Evolutionary conservation across 2,113 vertebrate genomes (phyloP).

Genomic region (Boulengeromyrus knoepffleri): DNA sequence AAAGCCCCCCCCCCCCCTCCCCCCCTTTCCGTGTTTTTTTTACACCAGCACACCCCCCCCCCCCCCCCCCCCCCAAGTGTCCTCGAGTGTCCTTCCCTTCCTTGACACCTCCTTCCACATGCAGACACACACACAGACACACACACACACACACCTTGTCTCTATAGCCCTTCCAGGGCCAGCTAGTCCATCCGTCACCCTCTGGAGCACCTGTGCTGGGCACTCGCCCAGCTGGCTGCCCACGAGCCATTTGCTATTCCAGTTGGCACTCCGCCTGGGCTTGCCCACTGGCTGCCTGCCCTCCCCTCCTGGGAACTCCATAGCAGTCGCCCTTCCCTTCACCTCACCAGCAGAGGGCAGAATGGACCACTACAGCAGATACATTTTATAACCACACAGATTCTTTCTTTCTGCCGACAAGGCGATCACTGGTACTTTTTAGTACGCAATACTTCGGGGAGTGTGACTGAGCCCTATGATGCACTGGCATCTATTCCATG

Average conservation of each 20-base stretch:
- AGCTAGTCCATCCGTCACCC: background rate
- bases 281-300: constrained; percentile 54
- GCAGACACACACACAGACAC: background rate
- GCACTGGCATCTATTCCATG: background rate
- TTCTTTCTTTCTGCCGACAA: background rate
- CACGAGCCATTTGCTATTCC: constrained; percentile 55
- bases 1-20: too few species aligned
- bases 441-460: background rate
- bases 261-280: constrained; percentile 49
- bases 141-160: background rate
- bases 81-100: background rate
- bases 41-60: too few species aligned
- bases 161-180: background rate
- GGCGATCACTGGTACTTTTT: background rate
- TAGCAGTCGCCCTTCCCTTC: background rate
- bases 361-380: background rate
- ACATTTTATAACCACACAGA: background rate
- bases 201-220: background rate
- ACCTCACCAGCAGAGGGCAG: background rate
- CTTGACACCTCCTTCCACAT: background rate
- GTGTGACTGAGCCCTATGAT: background rate
- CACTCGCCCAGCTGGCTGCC: constrained; percentile 48
- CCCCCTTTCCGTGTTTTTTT: too few species aligned
- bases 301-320: constrained; percentile 48
- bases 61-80: background rate